Base-by-base conservation (phyloP, 2,797 vertebrate species). In the Tauraco hartlaubi region DNA sequence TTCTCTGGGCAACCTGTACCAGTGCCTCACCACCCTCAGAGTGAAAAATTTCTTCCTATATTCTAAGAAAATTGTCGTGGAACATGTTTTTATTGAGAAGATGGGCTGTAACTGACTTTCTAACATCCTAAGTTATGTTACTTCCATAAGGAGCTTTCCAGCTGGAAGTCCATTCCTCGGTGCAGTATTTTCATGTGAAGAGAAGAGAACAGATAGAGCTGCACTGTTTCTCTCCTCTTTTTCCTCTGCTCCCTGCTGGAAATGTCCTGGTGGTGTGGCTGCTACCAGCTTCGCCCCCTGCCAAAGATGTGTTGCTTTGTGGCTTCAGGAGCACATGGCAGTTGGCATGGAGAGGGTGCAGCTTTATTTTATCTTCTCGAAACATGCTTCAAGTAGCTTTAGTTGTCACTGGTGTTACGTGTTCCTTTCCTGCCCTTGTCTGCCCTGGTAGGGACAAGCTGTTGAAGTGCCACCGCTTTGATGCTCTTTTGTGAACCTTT, bases 361-460 rank as follows among this genome's bases (percentile, higher is more conserved):
- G 25, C 49, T 91, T 79, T 21, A 20, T 87, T 79, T 82, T 87
- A 39, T 66, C 71, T 85, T 76, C 73, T 48, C 31, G 33, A 79
- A 85, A 72, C 16, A 14, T 29, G 7, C 22, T 28, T 75, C 8
- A 35, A 10, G 67, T 48, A 41, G 41, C 33, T 59, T 56, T 21
- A 29, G 17, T 43, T 52, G 46, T n/a, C 7, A 17, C 25, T 56
- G 39, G 11, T 74, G 59, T 15, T 71, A 2, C 0, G 0, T 67
- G 5, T 59, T 85, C 21, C 74, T 79, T 39, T 64, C 15, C 15
- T 49, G 44, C 6, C 21, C 37, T 46, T 62, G 7, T 43, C 14
- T 46, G 68, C 43, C 20, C 33, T 5, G 1, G 7, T 0, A 46
- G 56, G 29, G 68, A 69, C 16, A 19, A 39, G 26, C 25, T 68